A percentile compares a stretch with the other conserved stretches of the same genome.
Conservation (phyloP, 1,140 invertebrate species). For the Drosophila pectinifera region DNA sequence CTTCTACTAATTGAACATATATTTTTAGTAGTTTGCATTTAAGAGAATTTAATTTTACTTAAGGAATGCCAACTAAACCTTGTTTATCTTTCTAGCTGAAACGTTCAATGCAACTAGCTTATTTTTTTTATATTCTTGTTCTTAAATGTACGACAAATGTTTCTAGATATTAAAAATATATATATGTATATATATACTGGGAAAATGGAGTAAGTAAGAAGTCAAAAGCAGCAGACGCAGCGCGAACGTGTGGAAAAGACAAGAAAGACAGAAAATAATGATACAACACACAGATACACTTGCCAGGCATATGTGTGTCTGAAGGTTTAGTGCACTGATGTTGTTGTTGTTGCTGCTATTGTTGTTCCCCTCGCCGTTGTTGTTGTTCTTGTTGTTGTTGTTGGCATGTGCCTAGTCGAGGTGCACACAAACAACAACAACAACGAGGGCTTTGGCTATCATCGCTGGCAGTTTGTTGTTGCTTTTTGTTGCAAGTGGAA, state of each 20-base stretch:
- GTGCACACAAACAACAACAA: conserved; percentile 45
- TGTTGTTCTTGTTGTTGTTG: conserved; percentile 41
- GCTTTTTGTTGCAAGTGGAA: conserved; percentile 74
- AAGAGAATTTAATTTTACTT: too few species aligned
- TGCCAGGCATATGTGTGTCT: conserved; percentile 37
- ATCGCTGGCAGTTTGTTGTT: conserved; percentile 43
- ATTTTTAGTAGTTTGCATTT: too few species aligned
- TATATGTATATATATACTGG: conserved; percentile 1
- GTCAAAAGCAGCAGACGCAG: conserved; percentile 28
- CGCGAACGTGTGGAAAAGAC: conserved; percentile 40
- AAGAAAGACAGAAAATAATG: conserved; percentile 33
- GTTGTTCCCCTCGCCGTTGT: conserved; percentile 30
- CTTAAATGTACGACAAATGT: conserved; percentile 21
- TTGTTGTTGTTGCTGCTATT: conserved; percentile 44
- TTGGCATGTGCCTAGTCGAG: conserved; percentile 43
- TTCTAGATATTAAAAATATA: neutral
- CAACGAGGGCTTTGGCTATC: conserved; percentile 51
- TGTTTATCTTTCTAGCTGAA: neutral
- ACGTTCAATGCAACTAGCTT: neutral
- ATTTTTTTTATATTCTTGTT: neutral
- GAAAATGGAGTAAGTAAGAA: conserved; percentile 24
- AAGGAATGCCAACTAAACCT: neutral
- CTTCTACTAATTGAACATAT: neutral
- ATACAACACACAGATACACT: conserved; percentile 35
- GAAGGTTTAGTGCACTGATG: conserved; percentile 65